Base-by-base conservation (phyloP, 2,113 vertebrate genomes). In the Poeciliopsis prolifica region DNA sequence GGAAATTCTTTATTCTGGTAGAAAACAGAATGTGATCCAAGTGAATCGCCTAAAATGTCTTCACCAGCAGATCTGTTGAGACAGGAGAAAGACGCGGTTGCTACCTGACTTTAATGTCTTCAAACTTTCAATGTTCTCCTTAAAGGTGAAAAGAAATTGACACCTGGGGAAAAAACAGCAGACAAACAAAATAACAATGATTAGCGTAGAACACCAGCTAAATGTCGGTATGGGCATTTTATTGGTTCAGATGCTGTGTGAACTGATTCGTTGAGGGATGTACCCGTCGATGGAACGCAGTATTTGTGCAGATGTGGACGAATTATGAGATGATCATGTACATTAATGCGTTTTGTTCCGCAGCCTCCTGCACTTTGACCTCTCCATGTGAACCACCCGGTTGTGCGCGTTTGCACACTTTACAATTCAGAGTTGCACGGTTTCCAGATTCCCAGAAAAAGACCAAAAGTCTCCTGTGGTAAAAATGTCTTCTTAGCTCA, bases 281-380 rank as follows among this genome's bases (percentile, higher is more conserved):
- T 40, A 51, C 29, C 77, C 31, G 4, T 13, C 48, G 48, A 51
- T 65, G 13, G 13, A 70, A 28, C 51, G 37, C 66, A 68, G 60
- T 54, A 31, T 51, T 60, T 66, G 63, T 54, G 31, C 24, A 78
- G 71, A 76, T 40, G 14, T 54, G 62, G 70, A 5, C 24, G 29
- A 64, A 74, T 13, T 1, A 61, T 31, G 26, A 77, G 66, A 58
- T 79, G 19, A 54, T n/a, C 30, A 35, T 8, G 26, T 35, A 78
- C 17, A 60, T 61, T 75, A 75, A 54, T 78, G 73, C 61, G 31
- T 85, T 77, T 77, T 19, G 12, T 67, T 42, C 75, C 26, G 5
- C n/a, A 33, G 67, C 77, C 67, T 72, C 28, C 74, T 75, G 68
- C 79, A 68, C 74, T 68, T 67, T 70, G 30, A 58, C 13, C 33